Evolutionary conservation across 2,113 vertebrate species (phyloP), one percentile per base, ranked within the genome.

Genomic region (Microcebus jonahi): DNA sequence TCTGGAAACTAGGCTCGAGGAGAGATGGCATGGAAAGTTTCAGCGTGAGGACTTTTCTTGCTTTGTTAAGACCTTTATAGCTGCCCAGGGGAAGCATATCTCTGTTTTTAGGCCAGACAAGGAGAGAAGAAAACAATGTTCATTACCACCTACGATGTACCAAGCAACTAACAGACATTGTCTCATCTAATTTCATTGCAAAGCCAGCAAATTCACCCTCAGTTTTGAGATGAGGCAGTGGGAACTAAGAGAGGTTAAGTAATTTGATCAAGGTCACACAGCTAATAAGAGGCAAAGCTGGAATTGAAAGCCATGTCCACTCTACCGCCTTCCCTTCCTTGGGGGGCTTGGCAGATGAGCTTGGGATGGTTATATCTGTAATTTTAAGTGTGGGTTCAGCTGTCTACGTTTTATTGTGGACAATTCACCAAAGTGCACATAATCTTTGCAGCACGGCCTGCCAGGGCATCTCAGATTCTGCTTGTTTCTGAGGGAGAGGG

Each of bases 1-100:
- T 23, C 55, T 94, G 71, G 31, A 93, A 95, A 96, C 14, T 57
- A 86, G 68, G 82, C 88, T 96, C 82, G 57, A 67, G 65, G 75
- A 92, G 70, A 95, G 75, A 84, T 27, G 65, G 63, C 61, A n/a
- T 45, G 68, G 63, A 11, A 84, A 65, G 25, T 81, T 92, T 76
- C 70, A 86, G 79, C 25, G 20, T 21, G 36, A 68, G 55, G 13
- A 29, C 57, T 93, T 92, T 84, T 57, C 63, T 95, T 88, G 67
- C 48, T 77, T 77, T 13, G 2, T 85, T 83, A 59, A 13, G 27
- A 70, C 36, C 80, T 73, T n/a, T 39, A 25, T 55, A 89, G 39
- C 65, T 96, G 20, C 20, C 84, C 77, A 39, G 25, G 76, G 75
- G 70, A 83, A 18, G 21, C 48, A 20, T 53, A 18, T 82, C 89